Conservation (phyloP, 2,888 invertebrate genomes). For the Ennomos quercinarius region DNA sequence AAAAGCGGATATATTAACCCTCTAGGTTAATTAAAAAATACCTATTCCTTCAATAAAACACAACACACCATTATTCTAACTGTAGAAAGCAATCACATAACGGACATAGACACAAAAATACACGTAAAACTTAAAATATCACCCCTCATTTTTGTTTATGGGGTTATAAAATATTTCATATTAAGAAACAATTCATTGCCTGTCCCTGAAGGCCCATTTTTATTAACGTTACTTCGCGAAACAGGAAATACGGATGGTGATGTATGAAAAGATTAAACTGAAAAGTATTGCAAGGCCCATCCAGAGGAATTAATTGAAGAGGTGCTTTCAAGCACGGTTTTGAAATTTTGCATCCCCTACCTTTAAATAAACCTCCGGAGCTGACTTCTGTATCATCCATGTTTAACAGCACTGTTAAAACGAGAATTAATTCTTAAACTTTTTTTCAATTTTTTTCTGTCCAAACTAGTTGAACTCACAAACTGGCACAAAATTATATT, state of each 20-base stretch:
- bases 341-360: slow-evolving; percentile 35
- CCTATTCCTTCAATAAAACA: too few species aligned
- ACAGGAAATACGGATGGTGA: neutral
- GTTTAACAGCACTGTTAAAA: slow-evolving; percentile 31
- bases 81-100: neutral
- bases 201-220: slow-evolving; percentile 1
- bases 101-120: neutral
- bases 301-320: too few species aligned
- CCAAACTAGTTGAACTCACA: too few species aligned
- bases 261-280: neutral
- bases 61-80: too few species aligned
- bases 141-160: slow-evolving; percentile 1
- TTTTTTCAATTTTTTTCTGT: slow-evolving; percentile 8
- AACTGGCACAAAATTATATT: neutral
- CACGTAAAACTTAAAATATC: neutral
- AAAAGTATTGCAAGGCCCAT: too few species aligned
- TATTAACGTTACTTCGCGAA: neutral
- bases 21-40: too few species aligned
- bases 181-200: neutral
- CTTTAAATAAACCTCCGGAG: slow-evolving; percentile 46
- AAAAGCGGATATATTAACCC: too few species aligned
- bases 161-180: neutral
- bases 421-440: slow-evolving; percentile 10
- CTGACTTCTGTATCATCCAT: slow-evolving; percentile 34
- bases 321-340: neutral